These are phyloP conservation scores for Hedychridium roseum DNA, from an alignment of 2,888 invertebrate genomes.

Conservation along the genomic window DNA sequence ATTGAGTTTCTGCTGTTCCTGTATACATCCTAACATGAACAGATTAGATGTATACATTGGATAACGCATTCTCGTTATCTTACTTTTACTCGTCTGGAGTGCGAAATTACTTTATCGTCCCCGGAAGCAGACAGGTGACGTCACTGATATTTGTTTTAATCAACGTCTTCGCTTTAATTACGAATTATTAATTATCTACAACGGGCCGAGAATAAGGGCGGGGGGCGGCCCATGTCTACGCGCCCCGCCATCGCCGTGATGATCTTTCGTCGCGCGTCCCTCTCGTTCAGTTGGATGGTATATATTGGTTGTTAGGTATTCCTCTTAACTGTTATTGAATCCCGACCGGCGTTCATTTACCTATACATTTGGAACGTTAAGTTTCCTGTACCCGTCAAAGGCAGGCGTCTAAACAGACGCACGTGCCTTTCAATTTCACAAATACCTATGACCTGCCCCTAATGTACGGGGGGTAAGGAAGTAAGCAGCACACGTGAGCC, in stretches of 20 bases:
- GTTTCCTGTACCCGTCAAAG: slow-evolving; percentile 26
- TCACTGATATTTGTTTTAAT: slow-evolving; percentile 38
- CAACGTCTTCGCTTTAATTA: slow-evolving; percentile 48
- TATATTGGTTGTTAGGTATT: background rate
- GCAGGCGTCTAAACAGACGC: no score
- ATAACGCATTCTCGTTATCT: slow-evolving; percentile 49
- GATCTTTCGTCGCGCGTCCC: slow-evolving; percentile 60
- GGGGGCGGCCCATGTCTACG: slow-evolving; percentile 64
- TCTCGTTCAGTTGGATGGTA: slow-evolving; percentile 41
- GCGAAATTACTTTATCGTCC: slow-evolving; percentile 44
- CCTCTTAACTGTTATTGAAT: slow-evolving; percentile 1
- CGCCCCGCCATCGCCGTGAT: slow-evolving; percentile 63
- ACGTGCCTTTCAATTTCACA: slow-evolving; percentile 36
- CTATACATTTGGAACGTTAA: slow-evolving; percentile 25
- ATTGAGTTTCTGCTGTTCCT: slow-evolving; percentile 55
- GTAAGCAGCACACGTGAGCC: slow-evolving; percentile 45
- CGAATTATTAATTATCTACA: slow-evolving; percentile 62
- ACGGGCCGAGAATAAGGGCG: slow-evolving; percentile 63
- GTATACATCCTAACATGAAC: slow-evolving; percentile 62
- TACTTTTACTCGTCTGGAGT: slow-evolving; percentile 50
- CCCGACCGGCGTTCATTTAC: slow-evolving; percentile 32
- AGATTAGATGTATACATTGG: slow-evolving; percentile 59
- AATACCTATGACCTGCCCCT: slow-evolving; percentile 32
- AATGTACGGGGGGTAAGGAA: slow-evolving; percentile 36
- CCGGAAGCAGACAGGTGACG: slow-evolving; percentile 38